A percentile compares a stretch with the other conserved stretches of the same genome.
These are phyloP conservation scores for Sylvia borin DNA, from an alignment of 2,797 vertebrate genomes.

Conservation along the genomic window DNA sequence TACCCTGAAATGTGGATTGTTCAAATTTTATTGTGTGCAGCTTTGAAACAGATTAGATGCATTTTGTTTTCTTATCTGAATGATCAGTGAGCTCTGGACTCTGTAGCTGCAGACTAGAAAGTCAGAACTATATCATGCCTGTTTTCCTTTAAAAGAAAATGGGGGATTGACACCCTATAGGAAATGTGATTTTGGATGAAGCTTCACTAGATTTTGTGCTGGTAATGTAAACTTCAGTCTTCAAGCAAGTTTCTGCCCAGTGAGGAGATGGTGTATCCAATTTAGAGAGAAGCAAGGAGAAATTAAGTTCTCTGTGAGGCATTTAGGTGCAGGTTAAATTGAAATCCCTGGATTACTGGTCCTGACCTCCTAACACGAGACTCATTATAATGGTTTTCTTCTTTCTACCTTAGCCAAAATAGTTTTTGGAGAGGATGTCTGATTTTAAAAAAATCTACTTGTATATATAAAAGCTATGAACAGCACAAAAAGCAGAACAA, in stretches of 20 bases:
- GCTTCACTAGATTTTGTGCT: background rate
- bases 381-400: background rate
- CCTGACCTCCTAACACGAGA: background rate
- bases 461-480: background rate
- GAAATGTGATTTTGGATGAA: background rate
- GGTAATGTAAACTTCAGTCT: background rate
- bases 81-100: background rate
- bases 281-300: background rate
- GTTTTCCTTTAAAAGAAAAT: background rate
- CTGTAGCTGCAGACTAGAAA: background rate
- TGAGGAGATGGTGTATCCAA: background rate
- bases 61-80: background rate
- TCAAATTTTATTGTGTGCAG: background rate
- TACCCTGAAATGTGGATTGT: background rate
- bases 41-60: background rate
- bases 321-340: background rate
- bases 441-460: background rate
- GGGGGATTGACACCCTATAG: rapidly evolving
- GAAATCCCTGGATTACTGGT: background rate
- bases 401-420: background rate
- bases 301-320: background rate
- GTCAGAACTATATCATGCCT: rapidly evolving
- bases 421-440: background rate
- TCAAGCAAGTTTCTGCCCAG: background rate
- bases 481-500: background rate